phyloP scores from a whole-genome alignment of 2,888 invertebrate genomes.

The Pasiphila rectangulata region DNA sequence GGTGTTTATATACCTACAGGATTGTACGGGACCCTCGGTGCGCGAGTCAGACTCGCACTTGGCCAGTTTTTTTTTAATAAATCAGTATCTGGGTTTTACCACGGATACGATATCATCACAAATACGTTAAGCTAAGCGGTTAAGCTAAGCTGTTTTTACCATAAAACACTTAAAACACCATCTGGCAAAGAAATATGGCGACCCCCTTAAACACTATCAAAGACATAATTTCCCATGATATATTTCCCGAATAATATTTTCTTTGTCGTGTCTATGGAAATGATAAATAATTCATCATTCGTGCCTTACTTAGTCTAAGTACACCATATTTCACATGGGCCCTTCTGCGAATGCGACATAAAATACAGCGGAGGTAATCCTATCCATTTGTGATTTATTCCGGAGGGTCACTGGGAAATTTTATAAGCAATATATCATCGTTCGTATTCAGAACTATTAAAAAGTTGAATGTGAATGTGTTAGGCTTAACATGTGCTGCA shows the following conservation, averaged over 20 bases:
- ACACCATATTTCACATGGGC: conserved; percentile 74
- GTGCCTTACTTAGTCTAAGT: conserved; percentile 75
- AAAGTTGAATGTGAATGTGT: conserved; percentile 30
- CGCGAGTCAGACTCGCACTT: too few species aligned
- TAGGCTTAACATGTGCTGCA: conserved; percentile 9
- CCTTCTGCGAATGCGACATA: conserved; percentile 73
- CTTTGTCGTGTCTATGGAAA: conserved; percentile 60
- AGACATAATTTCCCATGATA: conserved; percentile 43
- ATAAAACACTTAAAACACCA: conserved; percentile 8
- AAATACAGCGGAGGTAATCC: conserved; percentile 76
- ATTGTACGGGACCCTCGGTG: too few species aligned
- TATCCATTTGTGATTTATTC: conserved; percentile 77
- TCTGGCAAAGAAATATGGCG: conserved; percentile 15
- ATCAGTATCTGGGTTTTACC: too few species aligned
- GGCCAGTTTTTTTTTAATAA: too few species aligned
- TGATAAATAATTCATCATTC: conserved; percentile 76
- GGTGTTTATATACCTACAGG: too few species aligned
- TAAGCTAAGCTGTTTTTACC: conserved; percentile 1
- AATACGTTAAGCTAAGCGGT: background rate
- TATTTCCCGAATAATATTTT: conserved; percentile 48
- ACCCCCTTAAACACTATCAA: conserved; percentile 42
- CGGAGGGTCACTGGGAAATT: conserved; percentile 71
- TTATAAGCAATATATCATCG: conserved; percentile 65
- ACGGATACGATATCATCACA: background rate
- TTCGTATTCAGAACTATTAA: conserved; percentile 56